Conservation (phyloP, 2,888 invertebrate genomes). For the Aelia acuminata region DNA sequence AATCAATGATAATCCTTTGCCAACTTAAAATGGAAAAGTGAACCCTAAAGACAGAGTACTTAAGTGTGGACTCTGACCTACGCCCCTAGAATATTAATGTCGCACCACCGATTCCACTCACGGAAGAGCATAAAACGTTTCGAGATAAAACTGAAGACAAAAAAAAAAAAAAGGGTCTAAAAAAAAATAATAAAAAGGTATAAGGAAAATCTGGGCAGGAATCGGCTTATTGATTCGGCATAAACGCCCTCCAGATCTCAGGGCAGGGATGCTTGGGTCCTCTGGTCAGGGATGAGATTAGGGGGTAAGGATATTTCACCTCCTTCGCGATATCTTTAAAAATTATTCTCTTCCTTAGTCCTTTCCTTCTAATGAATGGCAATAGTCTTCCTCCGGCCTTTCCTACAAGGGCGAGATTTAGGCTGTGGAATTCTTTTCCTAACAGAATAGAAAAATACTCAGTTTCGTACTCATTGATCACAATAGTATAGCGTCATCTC, state of each 20-base stretch:
- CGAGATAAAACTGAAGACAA: conserved; percentile 43
- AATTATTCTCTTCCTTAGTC: conserved; percentile 24
- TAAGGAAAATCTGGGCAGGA: conserved; percentile 7
- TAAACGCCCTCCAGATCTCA: not conserved
- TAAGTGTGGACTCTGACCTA: conserved; percentile 37
- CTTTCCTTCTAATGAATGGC: conserved; percentile 1
- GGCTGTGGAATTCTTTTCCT: not conserved
- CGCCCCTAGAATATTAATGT: conserved; percentile 35
- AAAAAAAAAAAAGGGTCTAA: not conserved
- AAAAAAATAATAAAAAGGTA: not conserved
- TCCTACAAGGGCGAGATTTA: not conserved
- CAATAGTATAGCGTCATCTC: too few species aligned
- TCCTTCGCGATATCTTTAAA: conserved; percentile 19
- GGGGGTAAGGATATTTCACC: conserved; percentile 16
- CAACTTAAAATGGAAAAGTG: conserved; percentile 38
- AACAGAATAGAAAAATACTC: too few species aligned
- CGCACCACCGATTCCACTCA: conserved; percentile 22
- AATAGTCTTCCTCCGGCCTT: not conserved
- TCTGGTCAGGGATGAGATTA: not conserved
- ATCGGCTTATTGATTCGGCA: conserved; percentile 16
- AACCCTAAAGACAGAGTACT: conserved; percentile 49
- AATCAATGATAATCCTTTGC: conserved; percentile 21
- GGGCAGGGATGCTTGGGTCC: not conserved
- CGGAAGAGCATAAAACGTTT: conserved; percentile 51
- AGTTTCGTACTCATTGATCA: too few species aligned